A percentile compares a stretch with the other conserved stretches of the same genome.
These are phyloP conservation scores for Clostera curtula DNA, from an alignment of 2,888 invertebrate genomes.

Conservation along the genomic window DNA sequence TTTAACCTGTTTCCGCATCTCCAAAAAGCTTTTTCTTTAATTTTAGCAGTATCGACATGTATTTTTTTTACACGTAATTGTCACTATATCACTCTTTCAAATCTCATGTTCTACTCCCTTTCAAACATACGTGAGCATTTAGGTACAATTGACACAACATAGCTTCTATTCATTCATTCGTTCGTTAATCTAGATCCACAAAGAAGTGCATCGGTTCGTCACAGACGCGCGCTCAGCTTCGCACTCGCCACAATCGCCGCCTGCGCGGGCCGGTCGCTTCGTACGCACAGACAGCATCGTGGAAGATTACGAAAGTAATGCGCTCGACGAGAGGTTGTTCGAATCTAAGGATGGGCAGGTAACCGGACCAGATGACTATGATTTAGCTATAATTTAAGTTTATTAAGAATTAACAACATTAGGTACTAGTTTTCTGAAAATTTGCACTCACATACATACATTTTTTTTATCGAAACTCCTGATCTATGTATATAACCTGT, in stretches of 20 bases:
- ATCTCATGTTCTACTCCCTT: no score
- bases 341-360: slow-evolving; percentile 38
- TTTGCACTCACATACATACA: no score
- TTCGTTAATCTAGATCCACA: slow-evolving; percentile 72
- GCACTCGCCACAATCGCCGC: slow-evolving; percentile 7
- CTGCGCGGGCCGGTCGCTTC: slow-evolving; percentile 20
- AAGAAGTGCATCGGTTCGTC: slow-evolving; percentile 81
- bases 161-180: background rate
- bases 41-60: no score
- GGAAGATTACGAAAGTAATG: slow-evolving; percentile 42
- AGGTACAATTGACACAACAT: background rate
- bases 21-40: no score
- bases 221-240: slow-evolving; percentile 32
- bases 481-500: no score
- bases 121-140: no score
- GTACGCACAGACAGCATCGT: slow-evolving; percentile 47
- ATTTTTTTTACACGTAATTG: no score
- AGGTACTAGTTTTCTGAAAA: no score
- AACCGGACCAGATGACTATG: slow-evolving; percentile 2
- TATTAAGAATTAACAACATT: no score
- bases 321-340: slow-evolving; percentile 39
- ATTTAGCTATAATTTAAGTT: background rate
- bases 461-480: no score
- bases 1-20: no score
- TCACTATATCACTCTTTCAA: no score